Evolutionary conservation across 2,888 invertebrate genomes (phyloP).

Genomic region (Dione juno): DNA sequence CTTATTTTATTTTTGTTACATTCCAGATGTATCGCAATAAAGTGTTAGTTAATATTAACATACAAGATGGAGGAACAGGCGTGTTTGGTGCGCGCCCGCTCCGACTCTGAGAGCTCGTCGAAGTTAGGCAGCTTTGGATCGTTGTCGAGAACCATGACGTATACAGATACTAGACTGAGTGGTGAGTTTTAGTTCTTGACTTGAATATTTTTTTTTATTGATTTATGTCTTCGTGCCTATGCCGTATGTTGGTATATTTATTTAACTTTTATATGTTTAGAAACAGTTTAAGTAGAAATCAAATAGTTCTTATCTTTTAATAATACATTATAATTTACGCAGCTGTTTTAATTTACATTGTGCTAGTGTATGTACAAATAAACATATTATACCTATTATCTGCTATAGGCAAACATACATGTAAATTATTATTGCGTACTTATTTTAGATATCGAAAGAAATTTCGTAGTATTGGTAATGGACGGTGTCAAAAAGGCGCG

Average conservation of each 20-base stretch:
- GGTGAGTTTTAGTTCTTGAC: constrained; percentile 48
- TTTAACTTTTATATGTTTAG: too few species aligned
- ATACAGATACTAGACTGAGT: constrained; percentile 68
- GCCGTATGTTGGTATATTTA: too few species aligned
- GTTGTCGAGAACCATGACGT: constrained; percentile 67
- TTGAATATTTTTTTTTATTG: neutral
- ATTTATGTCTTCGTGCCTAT: too few species aligned
- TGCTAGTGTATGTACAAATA: neutral
- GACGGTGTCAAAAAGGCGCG: too few species aligned
- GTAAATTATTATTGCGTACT: too few species aligned
- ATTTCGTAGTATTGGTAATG: too few species aligned
- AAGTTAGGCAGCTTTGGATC: constrained; percentile 73
- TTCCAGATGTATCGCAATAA: constrained; percentile 64
- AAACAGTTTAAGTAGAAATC: neutral
- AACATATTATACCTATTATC: neutral
- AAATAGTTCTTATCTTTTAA: neutral
- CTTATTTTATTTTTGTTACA: neutral
- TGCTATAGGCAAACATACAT: neutral
- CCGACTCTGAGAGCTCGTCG: constrained; percentile 77
- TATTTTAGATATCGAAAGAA: too few species aligned
- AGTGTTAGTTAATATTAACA: constrained; percentile 42
- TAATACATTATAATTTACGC: neutral
- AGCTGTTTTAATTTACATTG: neutral
- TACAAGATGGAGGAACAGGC: constrained; percentile 85
- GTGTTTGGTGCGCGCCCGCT: constrained; percentile 81